Evolutionary conservation across 2,113 vertebrate species (phyloP).

Genomic region (Toxotes chatareus): DNA sequence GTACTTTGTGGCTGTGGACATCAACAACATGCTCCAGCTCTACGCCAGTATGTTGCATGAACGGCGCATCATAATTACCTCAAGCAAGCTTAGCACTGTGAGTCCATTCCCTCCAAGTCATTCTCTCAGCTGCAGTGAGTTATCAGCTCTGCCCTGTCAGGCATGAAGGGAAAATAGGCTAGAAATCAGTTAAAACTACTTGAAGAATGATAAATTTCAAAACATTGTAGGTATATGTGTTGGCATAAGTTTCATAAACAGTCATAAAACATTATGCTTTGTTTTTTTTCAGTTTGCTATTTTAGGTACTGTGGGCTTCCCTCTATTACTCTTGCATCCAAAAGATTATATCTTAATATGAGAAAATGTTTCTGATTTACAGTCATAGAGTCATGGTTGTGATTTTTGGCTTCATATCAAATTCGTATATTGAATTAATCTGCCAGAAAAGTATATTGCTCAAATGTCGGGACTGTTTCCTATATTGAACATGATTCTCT

Average conservation of each 20-base stretch:
- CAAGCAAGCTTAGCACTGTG: constrained; percentile 98
- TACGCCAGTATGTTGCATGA: constrained; percentile 98
- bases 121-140: constrained; percentile 21
- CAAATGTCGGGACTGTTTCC: constrained; percentile 34
- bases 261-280: background rate
- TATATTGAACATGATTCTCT: constrained; percentile 65
- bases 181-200: background rate
- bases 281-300: background rate
- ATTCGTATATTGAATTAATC: constrained; percentile 30
- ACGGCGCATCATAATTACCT: constrained; percentile 95
- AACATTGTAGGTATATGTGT: background rate
- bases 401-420: constrained; percentile 28
- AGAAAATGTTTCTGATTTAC: constrained; percentile 6
- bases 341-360: background rate
- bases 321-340: background rate
- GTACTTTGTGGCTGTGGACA: constrained; percentile 98
- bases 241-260: background rate
- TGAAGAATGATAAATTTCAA: background rate
- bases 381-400: constrained; percentile 16
- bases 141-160: constrained; percentile 32
- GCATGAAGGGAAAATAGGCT: constrained; percentile 10
- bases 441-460: constrained; percentile 37
- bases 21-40: constrained; percentile 97
- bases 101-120: constrained; percentile 80
- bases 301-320: background rate